Conservation (phyloP, 2,113 vertebrate species). For the Chionomys nivalis region DNA sequence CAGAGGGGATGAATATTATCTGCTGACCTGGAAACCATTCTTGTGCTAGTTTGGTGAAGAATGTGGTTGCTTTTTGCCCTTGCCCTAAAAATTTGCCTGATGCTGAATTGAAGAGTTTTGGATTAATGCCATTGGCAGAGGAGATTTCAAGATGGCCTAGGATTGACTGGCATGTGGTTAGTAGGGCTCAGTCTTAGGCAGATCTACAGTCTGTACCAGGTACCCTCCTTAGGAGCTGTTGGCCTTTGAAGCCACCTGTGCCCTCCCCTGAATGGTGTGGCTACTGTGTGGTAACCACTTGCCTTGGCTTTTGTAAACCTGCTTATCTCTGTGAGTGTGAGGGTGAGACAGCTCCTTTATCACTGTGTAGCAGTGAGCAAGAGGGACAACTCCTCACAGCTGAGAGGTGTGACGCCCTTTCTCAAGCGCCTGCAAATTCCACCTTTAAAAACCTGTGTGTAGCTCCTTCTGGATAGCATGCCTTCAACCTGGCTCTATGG, state of each 20-base stretch:
- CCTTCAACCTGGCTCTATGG: not conserved
- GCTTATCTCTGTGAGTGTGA: not conserved
- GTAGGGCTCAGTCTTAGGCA: not conserved
- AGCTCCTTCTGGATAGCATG: not conserved
- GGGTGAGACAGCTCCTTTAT: not conserved
- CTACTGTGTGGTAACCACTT: not conserved
- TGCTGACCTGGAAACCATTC: not conserved
- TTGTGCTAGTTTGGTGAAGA: not conserved
- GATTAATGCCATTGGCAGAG: not conserved
- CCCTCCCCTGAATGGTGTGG: not conserved
- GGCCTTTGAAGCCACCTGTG: not conserved
- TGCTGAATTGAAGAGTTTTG: not conserved
- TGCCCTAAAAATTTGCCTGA: not conserved
- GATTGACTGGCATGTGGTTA: not conserved
- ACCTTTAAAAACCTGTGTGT: not conserved
- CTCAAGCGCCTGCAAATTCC: not conserved
- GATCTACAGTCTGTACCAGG: not conserved
- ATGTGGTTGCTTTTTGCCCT: not conserved
- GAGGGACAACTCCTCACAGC: not conserved
- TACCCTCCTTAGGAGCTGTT: not conserved
- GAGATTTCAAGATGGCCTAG: not conserved
- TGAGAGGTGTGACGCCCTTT: not conserved
- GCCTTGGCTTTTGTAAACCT: not conserved
- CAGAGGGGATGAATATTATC: not conserved
- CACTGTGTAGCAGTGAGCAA: not conserved